phyloP scores from a whole-genome alignment of 2,888 invertebrate genomes.

The Coenonympha glycerion region DNA sequence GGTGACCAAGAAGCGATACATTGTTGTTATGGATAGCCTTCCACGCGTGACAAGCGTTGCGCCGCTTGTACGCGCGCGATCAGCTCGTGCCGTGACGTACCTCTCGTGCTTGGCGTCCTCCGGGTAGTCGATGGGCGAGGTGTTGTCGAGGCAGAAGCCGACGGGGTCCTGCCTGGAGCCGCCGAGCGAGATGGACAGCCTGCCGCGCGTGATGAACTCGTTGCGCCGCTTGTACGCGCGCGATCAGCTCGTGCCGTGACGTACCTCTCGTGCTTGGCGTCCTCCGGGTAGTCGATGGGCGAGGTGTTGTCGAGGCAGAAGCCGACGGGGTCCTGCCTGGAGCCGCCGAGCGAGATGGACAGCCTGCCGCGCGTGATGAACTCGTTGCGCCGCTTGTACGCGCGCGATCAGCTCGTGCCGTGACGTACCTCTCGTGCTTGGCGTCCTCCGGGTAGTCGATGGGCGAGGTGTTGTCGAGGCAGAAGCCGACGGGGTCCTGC shows the following conservation, averaged over 20 bases:
- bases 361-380: constrained; percentile 88
- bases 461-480: constrained; percentile 60
- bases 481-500: constrained; percentile 91
- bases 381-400: constrained; percentile 90
- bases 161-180: no score
- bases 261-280: constrained; percentile 64
- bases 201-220: no score
- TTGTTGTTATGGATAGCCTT: not conserved
- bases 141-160: no score
- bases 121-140: no score
- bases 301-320: constrained; percentile 68
- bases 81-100: no score
- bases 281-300: constrained; percentile 59
- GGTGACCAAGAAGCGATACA: no score
- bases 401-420: constrained; percentile 86
- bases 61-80: no score
- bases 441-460: constrained; percentile 58
- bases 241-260: no score
- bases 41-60: no score
- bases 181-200: not conserved
- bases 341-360: constrained; percentile 90
- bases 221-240: no score
- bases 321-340: constrained; percentile 93
- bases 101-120: no score
- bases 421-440: constrained; percentile 60